Percentiles rank a stretch among this genome's conserved stretches.
Conservation (phyloP, 2,113 vertebrate species). For the Pelecanoides urinatrix region DNA sequence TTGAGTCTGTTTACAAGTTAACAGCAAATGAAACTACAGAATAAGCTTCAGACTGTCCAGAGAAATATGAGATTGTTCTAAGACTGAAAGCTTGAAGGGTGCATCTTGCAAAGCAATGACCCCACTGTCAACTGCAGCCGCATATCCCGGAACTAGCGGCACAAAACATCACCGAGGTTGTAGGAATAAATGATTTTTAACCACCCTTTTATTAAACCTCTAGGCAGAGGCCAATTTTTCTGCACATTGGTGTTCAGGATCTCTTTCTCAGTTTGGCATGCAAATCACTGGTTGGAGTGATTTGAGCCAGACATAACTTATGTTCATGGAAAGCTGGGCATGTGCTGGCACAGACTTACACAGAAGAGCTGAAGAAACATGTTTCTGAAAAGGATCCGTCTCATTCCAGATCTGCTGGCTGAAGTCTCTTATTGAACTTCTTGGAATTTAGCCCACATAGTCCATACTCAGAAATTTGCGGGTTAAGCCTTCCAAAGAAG, state of each 20-base stretch:
- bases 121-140: neutral
- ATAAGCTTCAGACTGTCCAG: neutral
- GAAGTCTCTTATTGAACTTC: neutral
- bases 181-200: neutral
- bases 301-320: neutral
- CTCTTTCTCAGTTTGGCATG: neutral
- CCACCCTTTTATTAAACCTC: neutral
- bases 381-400: neutral
- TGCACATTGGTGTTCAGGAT: neutral
- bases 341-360: neutral
- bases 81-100: neutral
- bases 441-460: neutral
- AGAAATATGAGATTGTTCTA: neutral
- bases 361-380: neutral
- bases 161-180: neutral
- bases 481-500: neutral
- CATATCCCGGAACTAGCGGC: fast-evolving
- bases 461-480: neutral
- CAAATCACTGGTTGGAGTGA: neutral
- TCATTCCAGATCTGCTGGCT: neutral
- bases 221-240: neutral
- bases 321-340: neutral
- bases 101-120: neutral
- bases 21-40: neutral
- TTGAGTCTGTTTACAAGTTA: neutral